These are phyloP conservation scores for Tenthredo scrophulariae DNA, from an alignment of 2,888 invertebrate species.

Conservation along the genomic window DNA sequence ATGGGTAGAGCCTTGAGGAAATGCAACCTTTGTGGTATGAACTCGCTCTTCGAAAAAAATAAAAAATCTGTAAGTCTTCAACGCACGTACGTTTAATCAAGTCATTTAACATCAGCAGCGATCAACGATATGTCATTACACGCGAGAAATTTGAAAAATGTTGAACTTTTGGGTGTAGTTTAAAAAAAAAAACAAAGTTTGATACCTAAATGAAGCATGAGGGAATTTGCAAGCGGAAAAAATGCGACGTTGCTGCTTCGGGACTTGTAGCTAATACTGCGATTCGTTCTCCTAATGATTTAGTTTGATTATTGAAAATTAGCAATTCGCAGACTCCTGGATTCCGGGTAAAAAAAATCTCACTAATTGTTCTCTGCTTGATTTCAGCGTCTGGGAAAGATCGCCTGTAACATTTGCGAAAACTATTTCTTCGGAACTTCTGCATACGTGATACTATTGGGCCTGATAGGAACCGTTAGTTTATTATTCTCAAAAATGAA, in stretches of 20 bases:
- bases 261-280: slow-evolving; percentile 43
- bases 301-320: neutral
- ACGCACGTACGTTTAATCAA: neutral
- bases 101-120: neutral
- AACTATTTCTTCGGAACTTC: slow-evolving; percentile 72
- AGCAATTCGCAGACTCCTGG: neutral
- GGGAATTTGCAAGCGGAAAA: slow-evolving; percentile 62
- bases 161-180: neutral
- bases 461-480: slow-evolving; percentile 76
- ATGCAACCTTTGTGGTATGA: slow-evolving; percentile 58
- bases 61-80: slow-evolving; percentile 65
- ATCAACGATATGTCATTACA: slow-evolving; percentile 37
- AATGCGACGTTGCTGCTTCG: slow-evolving; percentile 46
- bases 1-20: slow-evolving; percentile 60
- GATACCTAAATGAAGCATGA: slow-evolving; percentile 57
- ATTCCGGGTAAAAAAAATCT: neutral
- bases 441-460: slow-evolving; percentile 72
- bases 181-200: neutral
- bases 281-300: neutral
- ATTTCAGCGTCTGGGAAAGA: slow-evolving; percentile 66
- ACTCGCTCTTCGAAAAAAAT: slow-evolving; percentile 60
- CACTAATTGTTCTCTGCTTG: neutral
- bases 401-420: slow-evolving; percentile 72
- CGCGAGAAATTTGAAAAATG: neutral
- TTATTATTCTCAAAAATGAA: slow-evolving; percentile 56